Conservation (phyloP, 2,797 vertebrate species). For the Characodon lateralis region DNA sequence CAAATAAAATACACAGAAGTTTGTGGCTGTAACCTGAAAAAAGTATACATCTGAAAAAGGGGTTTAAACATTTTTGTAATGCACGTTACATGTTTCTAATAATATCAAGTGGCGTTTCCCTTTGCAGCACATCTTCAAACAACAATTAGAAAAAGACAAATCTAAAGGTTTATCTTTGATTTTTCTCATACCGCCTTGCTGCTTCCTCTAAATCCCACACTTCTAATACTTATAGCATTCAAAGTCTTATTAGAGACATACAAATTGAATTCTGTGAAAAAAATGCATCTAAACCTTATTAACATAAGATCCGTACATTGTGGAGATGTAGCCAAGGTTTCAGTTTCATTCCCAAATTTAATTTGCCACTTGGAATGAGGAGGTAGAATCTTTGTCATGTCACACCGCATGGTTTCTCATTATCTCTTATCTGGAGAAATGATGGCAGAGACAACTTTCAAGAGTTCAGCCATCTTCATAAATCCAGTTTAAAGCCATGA, state of each 20-base stretch:
- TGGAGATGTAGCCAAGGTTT: background rate
- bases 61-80: no score
- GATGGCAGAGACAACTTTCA: conserved; percentile 14
- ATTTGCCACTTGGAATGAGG: background rate
- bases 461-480: conserved; percentile 14
- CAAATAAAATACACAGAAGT: no score
- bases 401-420: conserved; percentile 58
- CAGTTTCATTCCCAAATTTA: background rate
- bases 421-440: conserved; percentile 38
- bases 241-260: conserved; percentile 3
- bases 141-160: no score
- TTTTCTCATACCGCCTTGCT: no score
- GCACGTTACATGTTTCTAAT: no score
- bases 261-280: background rate
- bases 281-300: conserved; percentile 33
- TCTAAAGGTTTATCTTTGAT: no score
- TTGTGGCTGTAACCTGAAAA: no score
- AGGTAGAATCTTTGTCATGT: conserved; percentile 24
- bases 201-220: conserved; percentile 1
- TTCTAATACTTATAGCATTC: conserved; percentile 31
- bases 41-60: no score
- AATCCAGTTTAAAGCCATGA: conserved; percentile 3
- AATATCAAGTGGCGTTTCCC: no score
- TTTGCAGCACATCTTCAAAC: no score
- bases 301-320: background rate